Evolutionary conservation across 2,113 vertebrate genomes (phyloP).

Genomic region (Scophthalmus maximus): DNA sequence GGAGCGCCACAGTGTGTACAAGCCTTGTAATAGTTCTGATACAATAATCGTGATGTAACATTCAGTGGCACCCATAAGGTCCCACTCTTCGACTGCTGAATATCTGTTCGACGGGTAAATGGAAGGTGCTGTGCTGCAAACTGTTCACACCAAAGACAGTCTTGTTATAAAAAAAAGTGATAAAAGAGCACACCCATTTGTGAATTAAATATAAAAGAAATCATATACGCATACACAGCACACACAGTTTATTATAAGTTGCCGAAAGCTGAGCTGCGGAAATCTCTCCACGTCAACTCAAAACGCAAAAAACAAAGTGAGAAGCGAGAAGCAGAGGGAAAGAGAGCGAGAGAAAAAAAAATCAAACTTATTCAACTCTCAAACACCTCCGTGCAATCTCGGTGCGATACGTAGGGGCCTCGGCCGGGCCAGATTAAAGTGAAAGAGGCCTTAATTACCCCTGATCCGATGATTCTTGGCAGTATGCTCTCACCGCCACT

Average conservation of each 20-base stretch:
- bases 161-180: background rate
- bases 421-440: slow-evolving; percentile 26
- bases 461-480: slow-evolving; percentile 46
- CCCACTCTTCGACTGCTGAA: too few relatives aligned
- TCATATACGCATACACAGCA: background rate
- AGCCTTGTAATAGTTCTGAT: too few relatives aligned
- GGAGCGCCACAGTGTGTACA: too few relatives aligned
- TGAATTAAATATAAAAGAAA: background rate
- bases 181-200: background rate
- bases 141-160: too few relatives aligned
- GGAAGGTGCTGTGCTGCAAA: background rate
- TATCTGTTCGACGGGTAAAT: background rate
- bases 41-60: too few relatives aligned
- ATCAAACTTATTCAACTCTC: slow-evolving; percentile 1
- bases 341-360: background rate
- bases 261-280: background rate
- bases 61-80: too few relatives aligned
- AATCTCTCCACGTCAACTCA: too few relatives aligned
- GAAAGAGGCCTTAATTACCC: slow-evolving; percentile 48
- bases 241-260: background rate
- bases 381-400: slow-evolving; percentile 32
- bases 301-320: slow-evolving; percentile 13
- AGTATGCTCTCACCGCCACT: slow-evolving; percentile 16
- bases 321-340: background rate
- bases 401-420: slow-evolving; percentile 22